Evolutionary conservation across 2,113 vertebrate genomes (phyloP), one percentile per base, ranked within the genome.

Genomic region (Oryzias woworae): DNA sequence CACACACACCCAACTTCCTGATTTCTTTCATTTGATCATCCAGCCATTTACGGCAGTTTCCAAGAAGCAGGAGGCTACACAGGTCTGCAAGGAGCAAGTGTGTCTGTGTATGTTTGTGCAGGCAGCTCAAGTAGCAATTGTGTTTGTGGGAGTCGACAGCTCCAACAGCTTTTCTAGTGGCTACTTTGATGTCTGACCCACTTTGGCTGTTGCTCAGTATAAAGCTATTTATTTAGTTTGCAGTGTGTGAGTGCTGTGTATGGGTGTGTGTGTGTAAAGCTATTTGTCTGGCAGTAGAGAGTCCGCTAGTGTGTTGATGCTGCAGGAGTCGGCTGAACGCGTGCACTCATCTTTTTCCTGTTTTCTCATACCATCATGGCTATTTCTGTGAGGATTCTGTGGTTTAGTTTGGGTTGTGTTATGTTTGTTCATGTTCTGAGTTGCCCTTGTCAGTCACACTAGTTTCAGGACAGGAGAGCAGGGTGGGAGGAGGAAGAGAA

Each of bases 111-210:
- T 4, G 17, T 71, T 66, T 66, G 70, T 83, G 66, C 48, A 81
- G 87, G 77, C 66, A 58, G 79, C 78, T 87, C 80, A 89, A 85
- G 85, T 73, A 84, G 82, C 84, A 89, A 84, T 86, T 52, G 46
- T 69, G 58, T 56, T 1, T 73, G 62, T 61, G 62, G 69, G 77
- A 61, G 78, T 70, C 45, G 74, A 83, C 81, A 72, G 82, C 77
- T 87, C 75, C 71, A 78, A 76, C 85, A 87, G 86, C 85, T 88
- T 85, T 87, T 84, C 60, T 60, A 86, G 77, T 71, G 88, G 82
- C 87, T 85, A 88, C 88, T 88, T 90, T 88, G 85, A 87, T 87
- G 88, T 88, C 82, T 90, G 88, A 90, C 87, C 87, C 88, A 90
- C 87, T 90, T 90, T 86, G 87, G 79, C 82, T 85, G 80, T 84